A percentile compares a stretch with the other conserved stretches of the same genome.
phyloP scores from a whole-genome alignment of 2,888 invertebrate genomes.

The Torymus tubicola region DNA sequence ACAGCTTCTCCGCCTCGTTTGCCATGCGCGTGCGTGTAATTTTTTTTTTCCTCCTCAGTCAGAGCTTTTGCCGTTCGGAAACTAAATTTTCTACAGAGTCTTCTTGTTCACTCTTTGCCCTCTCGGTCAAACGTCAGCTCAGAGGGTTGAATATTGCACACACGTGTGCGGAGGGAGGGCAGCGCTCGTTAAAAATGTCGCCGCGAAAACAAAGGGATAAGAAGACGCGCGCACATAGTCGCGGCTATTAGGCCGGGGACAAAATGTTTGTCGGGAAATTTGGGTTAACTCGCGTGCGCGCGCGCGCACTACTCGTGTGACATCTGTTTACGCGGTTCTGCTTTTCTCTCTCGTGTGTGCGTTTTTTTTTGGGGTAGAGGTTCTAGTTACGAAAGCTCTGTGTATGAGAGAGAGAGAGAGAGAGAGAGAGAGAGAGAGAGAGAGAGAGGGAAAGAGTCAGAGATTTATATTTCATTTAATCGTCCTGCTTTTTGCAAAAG shows the following conservation, averaged over 20 bases:
- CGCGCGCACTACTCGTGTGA: too few relatives aligned
- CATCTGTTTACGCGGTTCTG: too few relatives aligned
- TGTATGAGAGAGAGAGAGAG: too few relatives aligned
- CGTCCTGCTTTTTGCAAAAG: too few relatives aligned
- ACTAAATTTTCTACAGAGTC: background rate
- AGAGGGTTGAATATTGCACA: slow-evolving; percentile 3
- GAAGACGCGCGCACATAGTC: background rate
- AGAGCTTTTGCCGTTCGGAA: slow-evolving; percentile 11
- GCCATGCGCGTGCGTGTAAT: background rate
- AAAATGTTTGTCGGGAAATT: slow-evolving; percentile 18
- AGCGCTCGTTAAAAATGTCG: slow-evolving; percentile 30
- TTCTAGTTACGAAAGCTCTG: background rate
- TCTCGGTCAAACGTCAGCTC: slow-evolving; percentile 1
- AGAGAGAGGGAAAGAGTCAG: too few relatives aligned
- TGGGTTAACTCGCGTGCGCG: slow-evolving; percentile 19
- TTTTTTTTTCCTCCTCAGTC: slow-evolving; percentile 14
- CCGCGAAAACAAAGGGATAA: slow-evolving; percentile 20
- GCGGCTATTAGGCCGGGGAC: background rate
- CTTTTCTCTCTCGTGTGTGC: too few relatives aligned
- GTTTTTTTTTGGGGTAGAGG: background rate
- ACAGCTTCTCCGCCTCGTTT: background rate
- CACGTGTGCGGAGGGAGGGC: background rate
- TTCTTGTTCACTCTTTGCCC: background rate
- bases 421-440: too few relatives aligned
- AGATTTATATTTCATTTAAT: too few relatives aligned